Evolutionary conservation across 2,888 invertebrate genomes (phyloP), one percentile per base, ranked within the genome.

Genomic region (Smittia aterrima): DNA sequence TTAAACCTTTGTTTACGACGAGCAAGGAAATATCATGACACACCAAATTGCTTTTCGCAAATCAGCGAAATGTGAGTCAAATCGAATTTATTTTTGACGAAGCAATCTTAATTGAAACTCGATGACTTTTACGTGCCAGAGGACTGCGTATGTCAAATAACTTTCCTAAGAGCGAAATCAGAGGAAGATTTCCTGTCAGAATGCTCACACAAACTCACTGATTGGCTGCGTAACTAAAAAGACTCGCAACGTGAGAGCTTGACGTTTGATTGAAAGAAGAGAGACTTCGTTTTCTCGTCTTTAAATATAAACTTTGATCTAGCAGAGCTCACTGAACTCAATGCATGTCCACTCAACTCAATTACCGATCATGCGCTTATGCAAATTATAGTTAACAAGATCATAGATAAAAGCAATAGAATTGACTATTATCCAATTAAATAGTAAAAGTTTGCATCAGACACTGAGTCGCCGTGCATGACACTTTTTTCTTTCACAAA

Each of bases 241-340:
- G 22, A 58, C 7, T 6, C 18, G 58, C 22, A 3, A 58, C 2
- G 16, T 18, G 20, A 38, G 9, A 13, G 9, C 13, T 58, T 58
- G 58, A 58, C 58, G 58, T 58, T 20, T 58, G 58, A 58, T 58
- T 58, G 58, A 58, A 58, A 13, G n/a, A n/a, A n/a, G 20, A 18
- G 58, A 58, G 22, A 22, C n/a, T 58, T 47, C 47, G 47, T 47
- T 47, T 16, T 32, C 32, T 32, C 32, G 3, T 32, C 32, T 32
- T 32, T 32, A 32, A 32, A 32, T 32, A 32, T 32, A 32, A 32
- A 32, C 32, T 32, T 32, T 9, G 32, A 32, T 32, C 32, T 32
- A 32, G 3, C 3, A 9, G 9, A 32, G 32, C 3, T 32, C 32
- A 32, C 32, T 32, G 32, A 32, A 32, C 32, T 32, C 32, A 32